A percentile compares a stretch with the other conserved stretches of the same genome.
These are phyloP conservation scores for Sylvicola cinctus DNA, from an alignment of 2,888 invertebrate species.

Conservation along the genomic window DNA sequence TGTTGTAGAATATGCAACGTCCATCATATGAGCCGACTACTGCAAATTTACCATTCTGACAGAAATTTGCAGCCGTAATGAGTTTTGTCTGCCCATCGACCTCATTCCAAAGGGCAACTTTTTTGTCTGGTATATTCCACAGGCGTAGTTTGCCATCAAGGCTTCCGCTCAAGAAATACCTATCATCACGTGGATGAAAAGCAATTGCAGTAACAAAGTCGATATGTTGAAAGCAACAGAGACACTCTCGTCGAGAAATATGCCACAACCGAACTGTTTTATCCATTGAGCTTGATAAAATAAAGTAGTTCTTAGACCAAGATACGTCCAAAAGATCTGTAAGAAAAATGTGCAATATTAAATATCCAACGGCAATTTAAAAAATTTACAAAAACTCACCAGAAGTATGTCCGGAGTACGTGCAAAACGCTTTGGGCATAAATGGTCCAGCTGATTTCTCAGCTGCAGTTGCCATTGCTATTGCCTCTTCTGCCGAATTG, in stretches of 20 bases:
- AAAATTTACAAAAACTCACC: conserved; percentile 1
- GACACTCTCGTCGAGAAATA: conserved; percentile 87
- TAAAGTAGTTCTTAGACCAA: conserved; percentile 98
- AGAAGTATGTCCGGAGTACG: conserved; percentile 86
- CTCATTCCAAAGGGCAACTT: conserved; percentile 96
- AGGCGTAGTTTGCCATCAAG: conserved; percentile 93
- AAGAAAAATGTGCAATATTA: no score
- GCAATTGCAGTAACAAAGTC: conserved; percentile 98
- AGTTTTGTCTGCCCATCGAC: conserved; percentile 84
- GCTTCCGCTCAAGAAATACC: conserved; percentile 88
- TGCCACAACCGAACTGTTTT: conserved; percentile 97
- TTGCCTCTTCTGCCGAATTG: conserved; percentile 41
- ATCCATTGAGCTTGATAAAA: conserved; percentile 96
- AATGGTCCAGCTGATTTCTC: conserved; percentile 48
- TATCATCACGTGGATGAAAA: conserved; percentile 83
- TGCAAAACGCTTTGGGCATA: conserved; percentile 77
- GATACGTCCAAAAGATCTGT: conserved; percentile 81
- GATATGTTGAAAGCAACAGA: conserved; percentile 97
- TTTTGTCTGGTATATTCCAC: conserved; percentile 99
- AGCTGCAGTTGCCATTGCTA: conserved; percentile 33
- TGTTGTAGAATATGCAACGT: conserved; percentile 93
- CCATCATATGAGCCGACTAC: conserved; percentile 98
- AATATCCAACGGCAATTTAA: neutral
- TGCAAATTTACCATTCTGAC: conserved; percentile 93
- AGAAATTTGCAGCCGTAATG: conserved; percentile 94